A percentile compares a stretch with the other conserved stretches of the same genome.
Evolutionary conservation across 1,140 invertebrate species (phyloP).

Genomic region (Drosophila sp.): DNA sequence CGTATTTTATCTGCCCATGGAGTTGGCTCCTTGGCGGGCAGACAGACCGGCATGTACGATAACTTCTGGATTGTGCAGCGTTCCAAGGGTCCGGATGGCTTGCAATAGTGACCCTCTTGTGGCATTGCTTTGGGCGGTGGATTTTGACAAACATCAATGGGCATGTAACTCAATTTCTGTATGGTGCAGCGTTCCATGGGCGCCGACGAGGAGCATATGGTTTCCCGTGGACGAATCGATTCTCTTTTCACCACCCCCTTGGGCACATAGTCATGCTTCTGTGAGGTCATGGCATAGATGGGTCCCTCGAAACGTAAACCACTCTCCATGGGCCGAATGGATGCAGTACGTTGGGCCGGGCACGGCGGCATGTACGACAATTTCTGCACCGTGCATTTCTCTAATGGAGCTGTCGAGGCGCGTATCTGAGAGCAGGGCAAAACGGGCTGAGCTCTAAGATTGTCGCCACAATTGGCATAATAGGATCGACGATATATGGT

Average conservation of each 20-base stretch:
- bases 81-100: slow-evolving; percentile 79
- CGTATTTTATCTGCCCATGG: slow-evolving; percentile 84
- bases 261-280: slow-evolving; percentile 89
- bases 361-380: slow-evolving; percentile 85
- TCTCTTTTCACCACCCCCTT: slow-evolving; percentile 84
- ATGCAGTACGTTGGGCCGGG: slow-evolving; percentile 72
- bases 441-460: slow-evolving; percentile 71
- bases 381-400: slow-evolving; percentile 84
- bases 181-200: slow-evolving; percentile 84
- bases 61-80: slow-evolving; percentile 85
- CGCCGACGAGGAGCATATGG: slow-evolving; percentile 84
- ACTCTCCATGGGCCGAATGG: slow-evolving; percentile 71
- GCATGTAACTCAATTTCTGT: slow-evolving; percentile 84
- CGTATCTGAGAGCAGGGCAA: slow-evolving; percentile 75
- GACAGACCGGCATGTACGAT: slow-evolving; percentile 85
- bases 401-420: slow-evolving; percentile 82
- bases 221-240: slow-evolving; percentile 84
- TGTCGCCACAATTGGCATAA: slow-evolving; percentile 76
- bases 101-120: slow-evolving; percentile 82
- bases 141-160: slow-evolving; percentile 82
- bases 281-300: slow-evolving; percentile 88
- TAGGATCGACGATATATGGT: slow-evolving; percentile 86
- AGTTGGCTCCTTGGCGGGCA: slow-evolving; percentile 83
- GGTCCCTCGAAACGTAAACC: slow-evolving; percentile 85
- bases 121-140: slow-evolving; percentile 81